A percentile compares a stretch with the other conserved stretches of the same genome.
Evolutionary conservation across 2,888 invertebrate genomes (phyloP).

Genomic region (Eueremaeus valkanovi): DNA sequence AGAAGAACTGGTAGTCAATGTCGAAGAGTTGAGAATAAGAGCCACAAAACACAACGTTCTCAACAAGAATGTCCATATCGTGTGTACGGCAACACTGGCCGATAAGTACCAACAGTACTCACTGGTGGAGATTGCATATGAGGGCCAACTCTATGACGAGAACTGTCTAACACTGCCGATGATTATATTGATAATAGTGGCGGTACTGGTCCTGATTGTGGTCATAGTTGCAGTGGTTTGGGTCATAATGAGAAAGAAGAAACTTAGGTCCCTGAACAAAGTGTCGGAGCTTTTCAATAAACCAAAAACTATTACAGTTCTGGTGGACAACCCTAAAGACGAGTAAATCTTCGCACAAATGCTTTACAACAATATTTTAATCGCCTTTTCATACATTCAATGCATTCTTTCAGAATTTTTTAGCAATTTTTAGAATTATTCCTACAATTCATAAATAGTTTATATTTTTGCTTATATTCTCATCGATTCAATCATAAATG

Average conservation of each 20-base stretch:
- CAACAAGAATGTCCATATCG: neutral
- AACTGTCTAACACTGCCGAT: neutral
- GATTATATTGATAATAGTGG: neutral
- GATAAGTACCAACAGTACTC: neutral
- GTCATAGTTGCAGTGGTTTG: neutral
- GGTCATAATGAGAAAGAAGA: neutral
- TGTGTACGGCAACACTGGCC: neutral
- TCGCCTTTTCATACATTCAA: too few species aligned
- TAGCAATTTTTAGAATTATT: too few species aligned
- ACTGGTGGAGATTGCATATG: neutral
- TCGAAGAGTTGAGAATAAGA: neutral
- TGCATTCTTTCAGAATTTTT: too few species aligned
- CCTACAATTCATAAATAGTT: too few species aligned
- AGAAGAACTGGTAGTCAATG: neutral
- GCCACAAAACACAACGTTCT: neutral
- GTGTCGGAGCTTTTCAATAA: conserved; percentile 20
- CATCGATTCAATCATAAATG: too few species aligned
- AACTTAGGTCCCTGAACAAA: conserved; percentile 6
- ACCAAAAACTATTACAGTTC: neutral
- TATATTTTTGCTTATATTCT: too few species aligned
- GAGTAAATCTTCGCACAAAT: neutral
- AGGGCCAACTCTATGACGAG: neutral
- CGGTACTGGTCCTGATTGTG: neutral
- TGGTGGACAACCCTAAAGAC: neutral
- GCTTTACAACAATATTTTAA: too few species aligned